These are phyloP conservation scores for Phrynocephalus vlangalii DNA, from an alignment of 2,797 vertebrate species.

Conservation along the genomic window DNA sequence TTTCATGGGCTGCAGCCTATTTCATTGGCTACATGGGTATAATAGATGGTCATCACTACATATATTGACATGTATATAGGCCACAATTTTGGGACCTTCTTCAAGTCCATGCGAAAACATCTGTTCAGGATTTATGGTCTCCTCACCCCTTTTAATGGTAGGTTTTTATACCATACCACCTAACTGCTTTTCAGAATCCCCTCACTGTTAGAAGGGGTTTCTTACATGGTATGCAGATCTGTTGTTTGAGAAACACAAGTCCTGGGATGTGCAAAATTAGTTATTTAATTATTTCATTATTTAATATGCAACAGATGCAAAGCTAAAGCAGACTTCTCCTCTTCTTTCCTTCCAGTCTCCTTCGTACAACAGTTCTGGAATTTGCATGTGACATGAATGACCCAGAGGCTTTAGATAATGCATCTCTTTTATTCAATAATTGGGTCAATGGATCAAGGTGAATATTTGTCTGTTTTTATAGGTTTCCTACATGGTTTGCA, in stretches of 20 bases:
- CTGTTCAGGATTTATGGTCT: too few species aligned
- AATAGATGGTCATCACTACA: background rate
- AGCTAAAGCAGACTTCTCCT: background rate
- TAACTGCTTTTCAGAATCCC: background rate
- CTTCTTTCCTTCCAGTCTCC: slow-evolving; percentile 80
- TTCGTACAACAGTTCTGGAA: slow-evolving; percentile 85
- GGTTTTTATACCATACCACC: background rate
- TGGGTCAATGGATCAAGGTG: slow-evolving; percentile 81
- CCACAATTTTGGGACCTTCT: background rate
- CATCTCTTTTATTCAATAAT: slow-evolving; percentile 79
- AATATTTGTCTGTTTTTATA: slow-evolving; percentile 40
- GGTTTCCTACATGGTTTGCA: background rate
- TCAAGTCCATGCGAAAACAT: background rate
- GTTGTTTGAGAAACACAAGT: background rate
- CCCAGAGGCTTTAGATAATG: slow-evolving; percentile 69
- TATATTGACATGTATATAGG: background rate
- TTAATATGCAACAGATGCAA: slow-evolving; percentile 15
- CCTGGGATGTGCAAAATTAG: background rate
- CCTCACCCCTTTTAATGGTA: background rate
- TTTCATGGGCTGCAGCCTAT: too few species aligned
- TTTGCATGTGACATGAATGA: slow-evolving; percentile 89
- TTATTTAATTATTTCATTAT: background rate
- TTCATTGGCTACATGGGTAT: too few species aligned
- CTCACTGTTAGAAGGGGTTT: background rate
- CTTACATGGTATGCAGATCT: background rate